Evolutionary conservation across 2,797 vertebrate species (phyloP).

Genomic region (Spatula versicolor): DNA sequence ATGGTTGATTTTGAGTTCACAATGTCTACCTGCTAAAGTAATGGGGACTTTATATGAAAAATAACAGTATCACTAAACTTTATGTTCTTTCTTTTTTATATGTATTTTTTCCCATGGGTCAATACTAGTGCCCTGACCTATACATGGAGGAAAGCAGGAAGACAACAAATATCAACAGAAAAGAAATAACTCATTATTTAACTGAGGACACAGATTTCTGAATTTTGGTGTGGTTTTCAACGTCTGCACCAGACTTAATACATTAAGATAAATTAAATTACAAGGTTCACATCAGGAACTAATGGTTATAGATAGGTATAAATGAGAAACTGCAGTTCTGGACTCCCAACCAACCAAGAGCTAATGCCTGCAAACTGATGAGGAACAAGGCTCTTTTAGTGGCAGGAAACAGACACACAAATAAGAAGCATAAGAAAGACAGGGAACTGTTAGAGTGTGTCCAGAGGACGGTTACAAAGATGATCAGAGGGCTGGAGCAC

Average conservation of each 20-base stretch:
- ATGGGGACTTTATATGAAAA: not conserved
- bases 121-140: not conserved
- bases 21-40: not conserved
- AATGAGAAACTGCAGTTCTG: not conserved
- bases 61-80: not conserved
- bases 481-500: not conserved
- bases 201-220: not conserved
- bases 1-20: not conserved
- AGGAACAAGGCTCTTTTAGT: not conserved
- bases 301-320: not conserved
- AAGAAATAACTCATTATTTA: not conserved
- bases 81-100: not conserved
- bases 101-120: not conserved
- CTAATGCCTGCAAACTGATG: not conserved
- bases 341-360: not conserved
- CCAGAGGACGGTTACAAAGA: not conserved
- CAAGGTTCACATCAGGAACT: not conserved
- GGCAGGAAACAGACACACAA: not conserved
- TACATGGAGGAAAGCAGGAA: not conserved
- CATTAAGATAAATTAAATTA: not conserved
- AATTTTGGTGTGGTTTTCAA: not conserved
- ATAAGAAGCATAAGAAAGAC: not conserved
- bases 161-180: not conserved
- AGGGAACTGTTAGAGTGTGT: not conserved
- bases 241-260: not conserved